phyloP scores from a whole-genome alignment of 2,888 invertebrate species.

The Liopterus haemorrhoidalis region DNA sequence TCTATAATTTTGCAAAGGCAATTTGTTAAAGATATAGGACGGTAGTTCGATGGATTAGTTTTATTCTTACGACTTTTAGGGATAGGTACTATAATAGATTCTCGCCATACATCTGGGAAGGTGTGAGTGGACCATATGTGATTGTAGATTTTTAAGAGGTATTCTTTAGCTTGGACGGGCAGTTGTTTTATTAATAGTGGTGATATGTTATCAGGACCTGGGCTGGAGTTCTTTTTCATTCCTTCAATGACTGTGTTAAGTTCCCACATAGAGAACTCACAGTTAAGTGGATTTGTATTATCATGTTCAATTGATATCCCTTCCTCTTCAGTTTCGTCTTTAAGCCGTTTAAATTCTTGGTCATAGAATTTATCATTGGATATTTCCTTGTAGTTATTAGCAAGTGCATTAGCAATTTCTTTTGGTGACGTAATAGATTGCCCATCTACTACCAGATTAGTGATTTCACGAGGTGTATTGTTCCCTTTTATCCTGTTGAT shows the following conservation, averaged over 20 bases:
- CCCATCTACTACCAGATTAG: too few species aligned
- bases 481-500: background rate
- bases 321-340: background rate
- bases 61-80: slow-evolving; percentile 1
- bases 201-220: slow-evolving; percentile 3
- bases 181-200: slow-evolving; percentile 5
- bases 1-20: slow-evolving; percentile 1
- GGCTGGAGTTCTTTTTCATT: slow-evolving; percentile 1
- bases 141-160: slow-evolving; percentile 5
- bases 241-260: slow-evolving; percentile 5
- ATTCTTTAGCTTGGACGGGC: background rate
- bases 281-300: slow-evolving; percentile 3
- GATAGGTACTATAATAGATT: slow-evolving; percentile 3
- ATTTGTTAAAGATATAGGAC: slow-evolving; percentile 4
- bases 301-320: slow-evolving; percentile 5
- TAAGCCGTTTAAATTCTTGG: background rate
- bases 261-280: background rate
- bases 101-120: background rate
- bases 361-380: background rate
- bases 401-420: background rate
- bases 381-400: slow-evolving; percentile 1
- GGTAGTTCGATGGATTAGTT: slow-evolving; percentile 1
- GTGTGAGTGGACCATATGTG: slow-evolving; percentile 6
- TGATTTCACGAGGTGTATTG: too few species aligned
- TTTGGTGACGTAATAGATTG: background rate